A percentile compares a stretch with the other conserved stretches of the same genome.
Evolutionary conservation across 2,888 invertebrate species (phyloP).

Genomic region (Harmothoe impar): DNA sequence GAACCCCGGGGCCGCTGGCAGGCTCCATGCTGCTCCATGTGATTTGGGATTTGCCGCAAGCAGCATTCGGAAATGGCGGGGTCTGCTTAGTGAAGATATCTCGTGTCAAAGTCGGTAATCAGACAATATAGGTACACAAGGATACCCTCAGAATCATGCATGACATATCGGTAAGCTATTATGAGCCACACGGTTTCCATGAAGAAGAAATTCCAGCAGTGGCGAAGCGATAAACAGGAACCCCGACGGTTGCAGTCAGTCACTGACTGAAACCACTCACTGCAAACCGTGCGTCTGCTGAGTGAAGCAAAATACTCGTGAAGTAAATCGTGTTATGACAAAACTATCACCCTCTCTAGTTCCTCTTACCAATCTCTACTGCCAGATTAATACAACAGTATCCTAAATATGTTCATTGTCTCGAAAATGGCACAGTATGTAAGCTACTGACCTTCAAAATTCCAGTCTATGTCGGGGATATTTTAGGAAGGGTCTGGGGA

Average conservation of each 20-base stretch:
- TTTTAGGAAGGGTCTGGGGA: neutral
- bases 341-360: neutral
- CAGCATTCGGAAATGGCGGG: slow-evolving; percentile 42
- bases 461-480: neutral
- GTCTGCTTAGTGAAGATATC: neutral
- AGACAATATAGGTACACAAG: neutral
- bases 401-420: neutral
- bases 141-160: neutral
- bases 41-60: neutral
- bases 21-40: slow-evolving; percentile 14
- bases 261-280: neutral
- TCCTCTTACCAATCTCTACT: neutral
- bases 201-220: slow-evolving; percentile 14
- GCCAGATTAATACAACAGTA: neutral
- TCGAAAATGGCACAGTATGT: neutral
- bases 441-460: neutral
- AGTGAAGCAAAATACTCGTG: neutral
- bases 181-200: neutral
- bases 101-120: neutral
- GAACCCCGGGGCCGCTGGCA: neutral
- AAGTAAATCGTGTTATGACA: neutral
- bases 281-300: neutral
- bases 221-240: neutral
- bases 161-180: no score
- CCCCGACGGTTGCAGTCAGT: neutral